Evolutionary conservation across 1,140 invertebrate genomes (phyloP).

Genomic region (Drosophila murphyi): DNA sequence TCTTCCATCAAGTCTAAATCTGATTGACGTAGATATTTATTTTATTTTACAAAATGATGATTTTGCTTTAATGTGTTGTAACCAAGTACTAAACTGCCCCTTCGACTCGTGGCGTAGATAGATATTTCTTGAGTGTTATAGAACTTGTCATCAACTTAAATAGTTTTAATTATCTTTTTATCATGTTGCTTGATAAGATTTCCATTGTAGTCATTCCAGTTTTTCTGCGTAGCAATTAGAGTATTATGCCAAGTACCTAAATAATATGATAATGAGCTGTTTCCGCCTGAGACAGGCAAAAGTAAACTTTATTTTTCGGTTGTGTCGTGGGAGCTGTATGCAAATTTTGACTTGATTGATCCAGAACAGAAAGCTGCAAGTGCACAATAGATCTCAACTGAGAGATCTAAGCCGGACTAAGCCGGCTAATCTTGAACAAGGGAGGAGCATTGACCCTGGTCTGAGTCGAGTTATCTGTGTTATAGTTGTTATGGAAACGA

Average conservation of each 20-base stretch:
- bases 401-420: not conserved
- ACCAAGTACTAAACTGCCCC: too few species aligned
- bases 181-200: conserved; percentile 38
- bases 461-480: conserved; percentile 38
- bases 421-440: not conserved
- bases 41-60: too few species aligned
- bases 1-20: not conserved
- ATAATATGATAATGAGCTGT: conserved; percentile 62
- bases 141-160: conserved; percentile 12
- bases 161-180: not conserved
- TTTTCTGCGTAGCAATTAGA: conserved; percentile 44
- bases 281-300: conserved; percentile 44
- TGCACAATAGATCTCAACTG: conserved; percentile 13
- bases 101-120: not conserved
- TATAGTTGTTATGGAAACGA: conserved; percentile 62
- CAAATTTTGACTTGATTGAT: conserved; percentile 48
- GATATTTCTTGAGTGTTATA: not conserved
- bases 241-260: conserved; percentile 56
- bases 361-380: conserved; percentile 37
- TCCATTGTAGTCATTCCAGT: conserved; percentile 3
- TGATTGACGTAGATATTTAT: too few species aligned
- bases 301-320: conserved; percentile 1
- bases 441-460: conserved; percentile 61
- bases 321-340: conserved; percentile 31
- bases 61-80: too few species aligned